Evolutionary conservation across 1,140 invertebrate species (phyloP), one percentile per base, ranked within the genome.

Genomic region (Lordiphosa collinella): DNA sequence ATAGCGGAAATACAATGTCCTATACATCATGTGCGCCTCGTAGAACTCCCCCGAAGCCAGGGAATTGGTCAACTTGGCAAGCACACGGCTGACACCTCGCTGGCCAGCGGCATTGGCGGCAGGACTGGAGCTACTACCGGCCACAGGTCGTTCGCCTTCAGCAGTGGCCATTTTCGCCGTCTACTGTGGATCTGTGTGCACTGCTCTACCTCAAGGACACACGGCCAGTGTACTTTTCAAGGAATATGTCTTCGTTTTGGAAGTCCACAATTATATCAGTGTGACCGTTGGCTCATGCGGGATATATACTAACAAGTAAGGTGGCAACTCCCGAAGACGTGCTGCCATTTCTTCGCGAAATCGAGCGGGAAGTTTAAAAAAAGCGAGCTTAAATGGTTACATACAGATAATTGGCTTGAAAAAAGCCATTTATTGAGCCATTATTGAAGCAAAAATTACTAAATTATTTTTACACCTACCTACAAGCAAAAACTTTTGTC

Each of bases 1-100:
- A 54, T 92, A 98, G 93, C 97, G 95, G 91, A 97, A 98, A 92
- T 97, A 97, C 60, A 99, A 90, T 34, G 96, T 98, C 90, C 96
- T 93, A 88, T 98, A 98, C 94, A 98, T 96, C 91, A 98, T 97
- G 91, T 99, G 97, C 36, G 97, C 97, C 91, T 98, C 97, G 92
- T 98, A 99, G 90, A 94, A 99, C 90, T 97, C 93, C 44, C 95
- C 96, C 70, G 92, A 91, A 86, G 94, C 94, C 40, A 98, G 90
- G 41, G 95, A 95, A 38, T 92, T 92, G 88, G 96, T 92, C 89
- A 98, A 92, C 92, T 98, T 98, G 72, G 92, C 91, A 82, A 97
- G 91, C 79, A 97, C 93, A 89, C 95, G 90, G 72, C 92, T 91
- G 56, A 93, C 90, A 76, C 93, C 93, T 67, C 91, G 90, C 74